Base-by-base conservation (phyloP, 2,888 invertebrate species). In the Eilema sororculum region DNA sequence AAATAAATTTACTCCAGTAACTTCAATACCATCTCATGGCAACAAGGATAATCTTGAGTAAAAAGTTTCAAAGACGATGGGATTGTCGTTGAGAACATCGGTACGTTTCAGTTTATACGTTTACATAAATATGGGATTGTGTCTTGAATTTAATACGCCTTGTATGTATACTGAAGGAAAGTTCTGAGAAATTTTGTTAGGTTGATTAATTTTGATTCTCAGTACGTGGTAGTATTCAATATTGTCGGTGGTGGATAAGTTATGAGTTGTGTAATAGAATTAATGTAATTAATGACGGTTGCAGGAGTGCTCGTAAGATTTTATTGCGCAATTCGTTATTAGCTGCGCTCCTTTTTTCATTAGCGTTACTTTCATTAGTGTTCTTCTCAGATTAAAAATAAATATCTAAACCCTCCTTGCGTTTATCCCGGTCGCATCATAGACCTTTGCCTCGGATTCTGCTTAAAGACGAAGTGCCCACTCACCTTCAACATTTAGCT, bases 41-140 rank as follows among this genome's bases (percentile, higher is more conserved):
- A 58, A 58, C 57, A 58, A 58, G 57, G 57, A 58, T 58, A 58
- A 58, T 58, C 57, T 58, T 58, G 25, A 58, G 24, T 24, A 58
- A 24, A 58, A 25, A 58, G 57, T 58, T 58, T 25, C 57, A 58
- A 58, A 58, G 57, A 24, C 24, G 24, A 24, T 57, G 24, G 24
- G 24, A 57, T 12, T 24, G 57, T 24, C 22, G 57, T 24, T 46
- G 46, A 20, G 57, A 24, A 57, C 57, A 24, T 57, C 57, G 57
- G 24, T 57, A 57, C 24, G 13, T 5, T 58, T 13, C 24, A 25
- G 57, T 58, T 58, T 25, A 58, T 25, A 24, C 52, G n/a, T n/a
- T n/a, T 52, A 52, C n/a, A n/a, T n/a, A 52, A 52, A 52, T 52
- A n/a, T 52, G n/a, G n/a, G n/a, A 20, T 12, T n/a, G 20, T 20